Base-by-base conservation (phyloP, 2,888 invertebrate species). In the Chrysomela aeneicollis region DNA sequence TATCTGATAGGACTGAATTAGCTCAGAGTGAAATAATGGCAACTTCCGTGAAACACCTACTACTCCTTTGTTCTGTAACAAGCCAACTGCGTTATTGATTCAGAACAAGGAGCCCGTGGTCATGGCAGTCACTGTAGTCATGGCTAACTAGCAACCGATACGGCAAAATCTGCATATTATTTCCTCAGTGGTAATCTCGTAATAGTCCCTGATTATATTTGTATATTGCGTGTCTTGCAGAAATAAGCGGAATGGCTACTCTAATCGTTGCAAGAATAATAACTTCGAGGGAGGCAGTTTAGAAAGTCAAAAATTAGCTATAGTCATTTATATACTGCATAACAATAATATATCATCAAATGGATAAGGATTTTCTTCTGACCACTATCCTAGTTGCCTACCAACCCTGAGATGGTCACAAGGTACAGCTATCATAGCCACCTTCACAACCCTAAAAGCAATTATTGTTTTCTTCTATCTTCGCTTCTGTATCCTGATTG, bases 141-240 rank as follows among this genome's bases (percentile, higher is more conserved):
- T 60, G 63, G 55, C 63, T 61, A 68, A 61, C 46, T 57, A 21
- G 57, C 37, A 22, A 51, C 35, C 47, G 57, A 66, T 69, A 71
- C 52, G 61, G 64, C 59, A 64, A 70, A 75, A 75, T 75, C 73
- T 76, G 71, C 73, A 72, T 74, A 74, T 72, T 73, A 73, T 73
- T 74, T 71, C 72, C 71, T 70, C 73, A 74, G 73, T 74, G 73
- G 64, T 72, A n/a, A n/a, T n/a, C n/a, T n/a, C n/a, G n/a, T n/a
- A 74, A 73, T 74, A 64, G 70, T 70, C 66, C 68, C 61, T 67
- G 71, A 71, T 73, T 73, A 69, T 70, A 73, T 74, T 74, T 66
- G 62, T 68, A 62, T 53, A 62, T 72, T 67, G 73, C 75, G 73
- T 75, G 73, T 37, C 63, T 22, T 54, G 47, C 15, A 35, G 32